Evolutionary conservation across 2,888 invertebrate species (phyloP).

Genomic region (Dinocampus coccinellae): DNA sequence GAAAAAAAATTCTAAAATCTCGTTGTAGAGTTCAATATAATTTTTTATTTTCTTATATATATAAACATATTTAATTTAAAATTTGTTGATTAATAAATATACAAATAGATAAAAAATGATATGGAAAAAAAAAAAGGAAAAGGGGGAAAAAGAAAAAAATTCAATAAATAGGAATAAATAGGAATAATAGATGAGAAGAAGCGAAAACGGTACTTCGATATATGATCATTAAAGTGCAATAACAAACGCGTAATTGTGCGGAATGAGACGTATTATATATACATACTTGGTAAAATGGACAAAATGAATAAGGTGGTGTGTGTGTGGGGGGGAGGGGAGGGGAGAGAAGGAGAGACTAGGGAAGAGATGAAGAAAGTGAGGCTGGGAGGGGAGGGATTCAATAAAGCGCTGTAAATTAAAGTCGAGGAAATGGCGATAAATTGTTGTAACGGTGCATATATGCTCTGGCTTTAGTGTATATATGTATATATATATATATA

Average conservation of each 20-base stretch:
- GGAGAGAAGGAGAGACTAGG: slow-evolving; percentile 1
- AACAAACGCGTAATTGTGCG: slow-evolving; percentile 33
- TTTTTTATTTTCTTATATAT: too few relatives aligned
- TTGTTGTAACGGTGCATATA: slow-evolving; percentile 37
- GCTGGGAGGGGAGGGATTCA: slow-evolving; percentile 30
- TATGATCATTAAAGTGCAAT: slow-evolving; percentile 29
- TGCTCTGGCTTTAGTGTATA: slow-evolving; percentile 14
- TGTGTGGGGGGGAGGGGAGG: not conserved
- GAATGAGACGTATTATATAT: slow-evolving; percentile 16
- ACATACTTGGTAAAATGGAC: slow-evolving; percentile 8
- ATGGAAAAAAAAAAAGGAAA: too few relatives aligned
- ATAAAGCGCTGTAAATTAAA: slow-evolving; percentile 47
- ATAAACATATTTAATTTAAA: too few relatives aligned
- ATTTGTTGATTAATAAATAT: too few relatives aligned
- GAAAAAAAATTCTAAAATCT: too few relatives aligned
- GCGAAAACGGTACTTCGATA: slow-evolving; percentile 24
- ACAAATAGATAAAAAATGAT: too few relatives aligned
- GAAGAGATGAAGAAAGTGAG: not conserved
- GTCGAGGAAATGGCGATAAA: slow-evolving; percentile 43
- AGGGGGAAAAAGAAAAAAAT: not conserved
- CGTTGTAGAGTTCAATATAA: too few relatives aligned
- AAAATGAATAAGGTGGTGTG: not conserved
- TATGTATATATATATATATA: too few relatives aligned
- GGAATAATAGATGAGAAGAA: not conserved
- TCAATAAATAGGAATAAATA: not conserved